These are phyloP conservation scores for Laticauda laticaudata DNA, from an alignment of 2,113 vertebrate genomes.

Conservation along the genomic window DNA sequence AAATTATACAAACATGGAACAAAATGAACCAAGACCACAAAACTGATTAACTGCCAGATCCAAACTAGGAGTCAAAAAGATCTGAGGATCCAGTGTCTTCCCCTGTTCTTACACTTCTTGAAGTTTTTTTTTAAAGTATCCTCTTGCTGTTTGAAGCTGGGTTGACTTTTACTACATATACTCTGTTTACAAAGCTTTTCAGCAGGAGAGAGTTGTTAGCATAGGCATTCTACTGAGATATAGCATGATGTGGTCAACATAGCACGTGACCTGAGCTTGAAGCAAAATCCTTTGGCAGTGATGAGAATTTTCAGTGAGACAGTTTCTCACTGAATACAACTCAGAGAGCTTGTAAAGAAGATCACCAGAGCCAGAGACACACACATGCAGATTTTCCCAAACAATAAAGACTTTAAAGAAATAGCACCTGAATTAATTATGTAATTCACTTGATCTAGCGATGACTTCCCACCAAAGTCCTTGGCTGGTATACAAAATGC, in stretches of 20 bases:
- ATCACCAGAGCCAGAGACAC: neutral
- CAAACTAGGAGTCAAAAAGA: neutral
- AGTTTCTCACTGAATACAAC: neutral
- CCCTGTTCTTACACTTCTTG: neutral
- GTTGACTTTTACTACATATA: neutral
- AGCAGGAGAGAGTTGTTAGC: neutral
- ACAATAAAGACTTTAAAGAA: neutral
- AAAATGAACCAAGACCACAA: neutral
- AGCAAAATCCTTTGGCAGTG: neutral
- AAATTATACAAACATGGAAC: neutral
- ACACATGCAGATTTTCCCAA: neutral
- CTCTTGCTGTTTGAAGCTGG: neutral
- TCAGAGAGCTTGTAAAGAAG: neutral
- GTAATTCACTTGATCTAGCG: neutral
- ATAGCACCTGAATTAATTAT: neutral
- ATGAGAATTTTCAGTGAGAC: neutral
- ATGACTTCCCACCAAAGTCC: neutral
- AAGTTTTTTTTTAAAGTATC: neutral
- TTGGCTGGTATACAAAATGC: neutral
- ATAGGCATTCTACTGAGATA: neutral
- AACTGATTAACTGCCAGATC: neutral
- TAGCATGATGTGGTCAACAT: neutral
- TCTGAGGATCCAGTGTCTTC: neutral
- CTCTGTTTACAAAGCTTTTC: neutral
- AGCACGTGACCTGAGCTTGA: neutral